Conservation (phyloP, 2,797 vertebrate genomes). For the Australoheros facetus region DNA sequence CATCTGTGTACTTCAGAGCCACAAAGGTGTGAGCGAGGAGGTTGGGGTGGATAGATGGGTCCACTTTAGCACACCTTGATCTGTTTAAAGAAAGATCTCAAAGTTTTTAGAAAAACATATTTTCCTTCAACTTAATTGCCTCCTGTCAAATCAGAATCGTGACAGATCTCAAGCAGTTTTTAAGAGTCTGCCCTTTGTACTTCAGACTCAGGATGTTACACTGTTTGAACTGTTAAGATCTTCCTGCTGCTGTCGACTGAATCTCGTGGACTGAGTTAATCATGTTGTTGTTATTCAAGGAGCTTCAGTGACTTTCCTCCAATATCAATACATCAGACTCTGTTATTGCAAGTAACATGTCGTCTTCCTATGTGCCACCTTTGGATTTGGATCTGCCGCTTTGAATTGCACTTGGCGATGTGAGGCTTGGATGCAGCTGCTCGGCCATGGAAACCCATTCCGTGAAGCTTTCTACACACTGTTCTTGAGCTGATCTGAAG, state of each 20-base stretch:
- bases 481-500: no score
- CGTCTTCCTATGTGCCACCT: neutral
- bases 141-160: neutral
- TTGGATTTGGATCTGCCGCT: no score
- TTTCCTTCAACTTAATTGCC: no score
- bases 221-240: no score
- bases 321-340: neutral
- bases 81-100: fast-evolving
- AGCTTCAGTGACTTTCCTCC: neutral
- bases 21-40: neutral
- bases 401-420: no score
- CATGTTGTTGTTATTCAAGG: neutral
- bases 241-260: no score
- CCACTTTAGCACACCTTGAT: neutral
- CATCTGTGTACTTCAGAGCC: neutral
- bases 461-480: no score
- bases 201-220: no score
- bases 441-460: no score
- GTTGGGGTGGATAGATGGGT: neutral
- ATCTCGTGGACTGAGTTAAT: neutral
- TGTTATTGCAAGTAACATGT: neutral
- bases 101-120: no score
- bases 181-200: neutral
- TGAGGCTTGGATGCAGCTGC: no score
- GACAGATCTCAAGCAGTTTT: neutral